A percentile compares a stretch with the other conserved stretches of the same genome.
These are phyloP conservation scores for Agriopis leucophaearia DNA, from an alignment of 2,888 invertebrate species.

Conservation along the genomic window DNA sequence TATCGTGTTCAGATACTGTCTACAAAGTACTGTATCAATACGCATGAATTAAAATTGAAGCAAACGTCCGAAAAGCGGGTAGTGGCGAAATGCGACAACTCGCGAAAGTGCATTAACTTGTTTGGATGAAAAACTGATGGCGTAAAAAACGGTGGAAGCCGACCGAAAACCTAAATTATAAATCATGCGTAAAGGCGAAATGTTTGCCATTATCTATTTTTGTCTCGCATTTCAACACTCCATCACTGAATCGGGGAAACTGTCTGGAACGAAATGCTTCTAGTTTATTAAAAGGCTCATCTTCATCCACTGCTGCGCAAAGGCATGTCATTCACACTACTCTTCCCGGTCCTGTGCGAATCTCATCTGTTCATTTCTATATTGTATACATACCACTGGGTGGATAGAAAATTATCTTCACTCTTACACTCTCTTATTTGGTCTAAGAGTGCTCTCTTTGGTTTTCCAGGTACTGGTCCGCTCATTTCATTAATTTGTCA, in stretches of 20 bases:
- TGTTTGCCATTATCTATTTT: conserved; percentile 25
- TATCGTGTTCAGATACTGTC: conserved; percentile 4
- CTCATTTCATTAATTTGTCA: too few relatives aligned
- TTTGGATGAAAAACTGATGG: conserved; percentile 38
- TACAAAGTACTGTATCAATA: conserved; percentile 39
- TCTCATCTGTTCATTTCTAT: too few relatives aligned
- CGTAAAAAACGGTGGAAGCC: conserved; percentile 31
- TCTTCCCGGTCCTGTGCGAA: too few relatives aligned
- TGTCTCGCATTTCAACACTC: conserved; percentile 21
- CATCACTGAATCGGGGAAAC: conserved; percentile 8
- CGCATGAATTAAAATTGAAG: conserved; percentile 80
- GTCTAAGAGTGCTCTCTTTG: too few relatives aligned
- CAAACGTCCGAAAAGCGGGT: conserved; percentile 58
- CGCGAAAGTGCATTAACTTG: conserved; percentile 41
- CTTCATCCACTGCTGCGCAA: too few relatives aligned
- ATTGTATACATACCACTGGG: too few relatives aligned
- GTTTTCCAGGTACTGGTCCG: too few relatives aligned
- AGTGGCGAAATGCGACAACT: conserved; percentile 37
- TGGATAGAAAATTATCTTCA: too few relatives aligned
- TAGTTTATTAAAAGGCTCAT: neutral
- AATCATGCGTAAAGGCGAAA: conserved; percentile 29
- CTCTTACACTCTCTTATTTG: too few relatives aligned
- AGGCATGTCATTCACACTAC: too few relatives aligned
- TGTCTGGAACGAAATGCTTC: neutral
- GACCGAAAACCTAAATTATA: conserved; percentile 28